Evolutionary conservation across 2,888 invertebrate genomes (phyloP).

Genomic region (Sipha maydis): DNA sequence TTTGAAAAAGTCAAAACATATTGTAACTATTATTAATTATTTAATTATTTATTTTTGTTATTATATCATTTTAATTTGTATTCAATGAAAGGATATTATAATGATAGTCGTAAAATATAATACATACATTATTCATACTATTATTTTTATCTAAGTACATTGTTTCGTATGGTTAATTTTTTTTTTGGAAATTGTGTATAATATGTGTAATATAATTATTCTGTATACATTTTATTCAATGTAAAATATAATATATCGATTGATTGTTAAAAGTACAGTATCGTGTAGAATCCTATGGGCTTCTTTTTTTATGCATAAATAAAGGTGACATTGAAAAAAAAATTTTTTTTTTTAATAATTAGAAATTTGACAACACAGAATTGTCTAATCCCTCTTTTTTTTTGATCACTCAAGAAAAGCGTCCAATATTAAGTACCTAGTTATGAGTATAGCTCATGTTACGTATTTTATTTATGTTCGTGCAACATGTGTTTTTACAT

Average conservation of each 20-base stretch:
- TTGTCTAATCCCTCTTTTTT: no score
- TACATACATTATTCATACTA: neutral
- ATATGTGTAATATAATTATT: neutral
- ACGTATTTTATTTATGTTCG: neutral
- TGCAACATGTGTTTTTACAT: neutral
- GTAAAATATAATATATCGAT: neutral
- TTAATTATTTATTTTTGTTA: neutral
- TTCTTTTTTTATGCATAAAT: neutral
- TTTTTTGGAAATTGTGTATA: neutral
- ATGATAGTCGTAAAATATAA: neutral
- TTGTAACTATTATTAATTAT: neutral
- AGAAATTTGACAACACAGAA: neutral
- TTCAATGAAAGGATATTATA: neutral
- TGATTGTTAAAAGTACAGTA: neutral
- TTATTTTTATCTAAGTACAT: neutral
- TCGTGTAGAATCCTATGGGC: neutral
- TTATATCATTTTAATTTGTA: neutral
- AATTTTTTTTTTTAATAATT: neutral
- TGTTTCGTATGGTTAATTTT: neutral
- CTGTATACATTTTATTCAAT: neutral
- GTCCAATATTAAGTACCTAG: no score
- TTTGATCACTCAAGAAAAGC: no score
- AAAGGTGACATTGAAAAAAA: neutral
- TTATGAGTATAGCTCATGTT: no score
- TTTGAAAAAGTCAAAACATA: neutral